Conservation (phyloP, 2,113 vertebrate species). For the Sceloporus tristichus region DNA sequence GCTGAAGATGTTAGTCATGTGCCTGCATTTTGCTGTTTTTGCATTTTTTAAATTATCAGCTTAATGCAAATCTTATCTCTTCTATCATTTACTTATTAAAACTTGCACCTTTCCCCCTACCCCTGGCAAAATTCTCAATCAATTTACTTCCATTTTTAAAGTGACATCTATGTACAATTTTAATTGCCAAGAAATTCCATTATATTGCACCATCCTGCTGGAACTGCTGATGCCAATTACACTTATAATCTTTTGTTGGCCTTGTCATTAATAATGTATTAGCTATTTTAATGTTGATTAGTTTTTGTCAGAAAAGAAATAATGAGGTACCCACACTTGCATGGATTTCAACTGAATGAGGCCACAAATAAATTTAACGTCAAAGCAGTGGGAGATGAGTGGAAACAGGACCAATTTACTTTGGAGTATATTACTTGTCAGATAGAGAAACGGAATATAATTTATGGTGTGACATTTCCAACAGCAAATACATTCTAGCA, state of each 20-base stretch:
- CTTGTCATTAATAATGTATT: background rate
- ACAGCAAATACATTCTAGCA: conserved; percentile 73
- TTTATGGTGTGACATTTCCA: conserved; percentile 79
- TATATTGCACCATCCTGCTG: conserved; percentile 1
- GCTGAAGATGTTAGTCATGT: too few species aligned
- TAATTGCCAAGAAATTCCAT: background rate
- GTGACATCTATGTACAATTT: background rate
- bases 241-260: background rate
- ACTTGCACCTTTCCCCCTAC: background rate
- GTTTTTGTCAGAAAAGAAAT: conserved; percentile 34
- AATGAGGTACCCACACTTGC: background rate
- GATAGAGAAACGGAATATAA: conserved; percentile 71
- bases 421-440: conserved; percentile 71
- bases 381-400: conserved; percentile 34
- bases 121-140: background rate
- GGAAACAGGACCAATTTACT: conserved; percentile 68
- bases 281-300: conserved; percentile 37
- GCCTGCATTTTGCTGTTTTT: too few species aligned
- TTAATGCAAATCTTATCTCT: background rate
- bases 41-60: rapidly evolving
- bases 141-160: conserved; percentile 2
- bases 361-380: conserved; percentile 42
- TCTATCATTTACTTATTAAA: background rate
- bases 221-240: background rate
- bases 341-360: conserved; percentile 30